Evolutionary conservation across 2,113 vertebrate genomes (phyloP).

Genomic region (Platysteira castanea): DNA sequence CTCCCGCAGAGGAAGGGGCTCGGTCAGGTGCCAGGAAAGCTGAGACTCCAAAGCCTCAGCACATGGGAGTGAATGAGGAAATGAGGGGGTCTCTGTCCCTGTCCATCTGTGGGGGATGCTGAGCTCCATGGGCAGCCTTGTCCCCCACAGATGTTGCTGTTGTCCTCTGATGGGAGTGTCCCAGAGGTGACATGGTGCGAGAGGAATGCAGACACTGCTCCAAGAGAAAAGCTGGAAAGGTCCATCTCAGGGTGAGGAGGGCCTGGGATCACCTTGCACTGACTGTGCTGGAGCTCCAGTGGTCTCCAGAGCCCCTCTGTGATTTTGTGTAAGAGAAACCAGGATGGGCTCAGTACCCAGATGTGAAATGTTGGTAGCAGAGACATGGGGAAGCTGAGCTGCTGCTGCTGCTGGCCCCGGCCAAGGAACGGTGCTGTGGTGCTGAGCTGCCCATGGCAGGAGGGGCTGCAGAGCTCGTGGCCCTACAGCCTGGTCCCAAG

Average conservation of each 20-base stretch:
- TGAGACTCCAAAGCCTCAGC: not conserved
- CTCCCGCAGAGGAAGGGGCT: not conserved
- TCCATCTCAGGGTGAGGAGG: not conserved
- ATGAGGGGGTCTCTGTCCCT: not conserved
- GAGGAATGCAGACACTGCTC: not conserved
- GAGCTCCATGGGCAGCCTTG: fast-evolving
- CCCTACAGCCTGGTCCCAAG: not conserved
- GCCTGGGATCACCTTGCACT: not conserved
- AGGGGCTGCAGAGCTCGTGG: not conserved
- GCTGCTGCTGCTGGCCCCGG: not conserved
- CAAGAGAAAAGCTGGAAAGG: not conserved
- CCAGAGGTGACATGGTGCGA: not conserved
- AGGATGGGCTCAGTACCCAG: not conserved
- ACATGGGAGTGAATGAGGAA: fast-evolving
- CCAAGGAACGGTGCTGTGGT: fast-evolving
- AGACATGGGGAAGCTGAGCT: not conserved
- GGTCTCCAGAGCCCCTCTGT: not conserved
- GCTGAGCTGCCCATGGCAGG: not conserved
- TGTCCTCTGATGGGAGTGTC: not conserved
- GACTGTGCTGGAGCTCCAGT: not conserved
- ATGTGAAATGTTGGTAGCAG: not conserved
- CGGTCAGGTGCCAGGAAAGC: fast-evolving
- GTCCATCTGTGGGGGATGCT: not conserved
- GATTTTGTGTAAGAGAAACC: not conserved
- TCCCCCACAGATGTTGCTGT: fast-evolving